phyloP scores from a whole-genome alignment of 2,797 vertebrate genomes.

The Neopelma chrysocephalum region DNA sequence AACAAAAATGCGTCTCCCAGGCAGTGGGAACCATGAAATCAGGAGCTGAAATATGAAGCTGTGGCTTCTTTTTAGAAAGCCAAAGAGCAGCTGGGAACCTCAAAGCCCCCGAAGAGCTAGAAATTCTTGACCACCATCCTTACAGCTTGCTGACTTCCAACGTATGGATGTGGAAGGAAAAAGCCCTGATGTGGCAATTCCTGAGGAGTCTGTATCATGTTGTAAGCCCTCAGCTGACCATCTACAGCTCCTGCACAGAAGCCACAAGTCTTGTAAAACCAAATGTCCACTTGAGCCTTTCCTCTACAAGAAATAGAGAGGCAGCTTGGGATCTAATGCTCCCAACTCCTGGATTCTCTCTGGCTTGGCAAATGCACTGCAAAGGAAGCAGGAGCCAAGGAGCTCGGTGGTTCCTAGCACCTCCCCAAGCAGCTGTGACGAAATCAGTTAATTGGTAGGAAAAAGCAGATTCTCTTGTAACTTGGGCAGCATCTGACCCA shows the following conservation, averaged over 20 bases:
- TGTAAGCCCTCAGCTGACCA: background rate
- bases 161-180: background rate
- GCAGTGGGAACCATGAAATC: background rate
- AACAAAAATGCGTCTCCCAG: background rate
- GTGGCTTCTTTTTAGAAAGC: background rate
- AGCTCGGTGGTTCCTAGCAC: background rate
- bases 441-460: background rate
- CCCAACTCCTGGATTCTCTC: background rate
- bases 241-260: background rate
- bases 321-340: background rate
- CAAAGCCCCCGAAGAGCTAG: background rate
- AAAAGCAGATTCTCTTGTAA: background rate
- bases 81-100: background rate
- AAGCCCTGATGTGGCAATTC: background rate
- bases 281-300: background rate
- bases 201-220: background rate
- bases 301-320: background rate
- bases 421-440: slow-evolving; percentile 2
- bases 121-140: background rate
- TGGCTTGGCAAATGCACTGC: background rate
- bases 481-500: slow-evolving; percentile 13
- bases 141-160: background rate
- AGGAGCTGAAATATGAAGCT: background rate
- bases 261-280: background rate
- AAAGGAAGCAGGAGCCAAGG: background rate